These are phyloP conservation scores for Haplochromis vanheusdeni DNA, from an alignment of 2,113 vertebrate genomes.

Conservation along the genomic window DNA sequence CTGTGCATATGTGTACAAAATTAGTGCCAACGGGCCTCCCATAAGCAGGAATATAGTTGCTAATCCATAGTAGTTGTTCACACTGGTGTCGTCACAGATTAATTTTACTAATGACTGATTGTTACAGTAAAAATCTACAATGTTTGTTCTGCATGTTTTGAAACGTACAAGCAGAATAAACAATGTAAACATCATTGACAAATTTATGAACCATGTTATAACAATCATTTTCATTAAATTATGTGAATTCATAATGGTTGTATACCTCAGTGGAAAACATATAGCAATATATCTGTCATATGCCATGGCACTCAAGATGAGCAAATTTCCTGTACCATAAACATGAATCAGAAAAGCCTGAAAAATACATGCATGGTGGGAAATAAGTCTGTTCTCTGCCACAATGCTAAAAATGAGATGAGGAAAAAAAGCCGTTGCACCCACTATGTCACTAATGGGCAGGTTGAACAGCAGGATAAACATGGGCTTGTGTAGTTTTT, in stretches of 20 bases:
- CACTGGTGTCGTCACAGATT: constrained; percentile 35
- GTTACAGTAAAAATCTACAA: constrained; percentile 60
- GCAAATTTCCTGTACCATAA: constrained; percentile 39
- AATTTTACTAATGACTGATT: constrained; percentile 53
- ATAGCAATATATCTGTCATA: constrained; percentile 65
- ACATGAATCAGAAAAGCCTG: constrained; percentile 54
- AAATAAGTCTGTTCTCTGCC: constrained; percentile 36
- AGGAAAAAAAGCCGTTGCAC: constrained; percentile 55
- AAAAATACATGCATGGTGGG: constrained; percentile 35
- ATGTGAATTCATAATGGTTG: constrained; percentile 31
- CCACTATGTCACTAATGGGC: constrained; percentile 54
- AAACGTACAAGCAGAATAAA: not conserved
- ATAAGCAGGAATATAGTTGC: not conserved
- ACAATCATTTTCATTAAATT: constrained; percentile 30
- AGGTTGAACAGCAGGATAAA: constrained; percentile 58
- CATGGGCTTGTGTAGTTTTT: constrained; percentile 60
- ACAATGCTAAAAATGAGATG: constrained; percentile 37
- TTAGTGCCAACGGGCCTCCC: not conserved
- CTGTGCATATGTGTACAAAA: constrained; percentile 52
- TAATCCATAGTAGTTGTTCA: constrained; percentile 53
- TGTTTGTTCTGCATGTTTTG: constrained; percentile 35
- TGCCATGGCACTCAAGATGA: constrained; percentile 57
- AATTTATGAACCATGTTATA: constrained; percentile 19
- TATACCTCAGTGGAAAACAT: constrained; percentile 57
- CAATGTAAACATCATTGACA: not conserved